These are phyloP conservation scores for Etheostoma spectabile DNA, from an alignment of 2,113 vertebrate genomes.

Conservation along the genomic window DNA sequence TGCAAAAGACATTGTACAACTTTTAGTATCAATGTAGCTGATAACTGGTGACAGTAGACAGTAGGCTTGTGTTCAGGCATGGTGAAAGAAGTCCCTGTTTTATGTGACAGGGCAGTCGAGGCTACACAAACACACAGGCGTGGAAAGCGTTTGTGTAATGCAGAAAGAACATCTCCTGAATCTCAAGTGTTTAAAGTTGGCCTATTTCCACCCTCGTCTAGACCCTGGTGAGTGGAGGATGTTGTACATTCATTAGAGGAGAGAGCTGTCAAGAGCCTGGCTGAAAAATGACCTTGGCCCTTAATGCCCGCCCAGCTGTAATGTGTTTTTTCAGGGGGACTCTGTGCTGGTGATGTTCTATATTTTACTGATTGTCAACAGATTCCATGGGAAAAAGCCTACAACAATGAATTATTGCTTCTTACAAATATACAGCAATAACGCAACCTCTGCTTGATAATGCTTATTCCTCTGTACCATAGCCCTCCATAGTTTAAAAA, in stretches of 20 bases:
- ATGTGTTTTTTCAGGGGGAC: conserved; percentile 11
- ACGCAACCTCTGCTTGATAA: background rate
- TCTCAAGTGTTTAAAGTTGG: conserved; percentile 63
- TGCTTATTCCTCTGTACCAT: background rate
- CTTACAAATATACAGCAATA: background rate
- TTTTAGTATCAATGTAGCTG: conserved; percentile 12
- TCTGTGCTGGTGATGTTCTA: background rate
- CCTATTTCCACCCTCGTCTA: conserved; percentile 54
- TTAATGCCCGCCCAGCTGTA: conserved; percentile 18
- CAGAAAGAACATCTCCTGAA: conserved; percentile 44
- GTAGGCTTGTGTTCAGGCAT: conserved; percentile 20
- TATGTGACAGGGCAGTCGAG: conserved; percentile 14
- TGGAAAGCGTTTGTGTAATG: conserved; percentile 26
- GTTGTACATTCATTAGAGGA: conserved; percentile 63
- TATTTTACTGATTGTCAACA: conserved; percentile 20
- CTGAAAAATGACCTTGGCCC: conserved; percentile 53
- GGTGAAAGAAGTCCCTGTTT: conserved; percentile 28
- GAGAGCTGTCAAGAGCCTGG: conserved; percentile 36
- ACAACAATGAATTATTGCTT: background rate
- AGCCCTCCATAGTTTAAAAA: background rate
- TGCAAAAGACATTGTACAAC: conserved; percentile 23
- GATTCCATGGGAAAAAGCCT: conserved; percentile 1
- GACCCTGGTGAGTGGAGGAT: conserved; percentile 29
- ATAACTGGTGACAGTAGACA: conserved; percentile 4
- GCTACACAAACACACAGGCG: background rate